phyloP scores from a whole-genome alignment of 2,888 invertebrate genomes.

The Agriopis marginaria region DNA sequence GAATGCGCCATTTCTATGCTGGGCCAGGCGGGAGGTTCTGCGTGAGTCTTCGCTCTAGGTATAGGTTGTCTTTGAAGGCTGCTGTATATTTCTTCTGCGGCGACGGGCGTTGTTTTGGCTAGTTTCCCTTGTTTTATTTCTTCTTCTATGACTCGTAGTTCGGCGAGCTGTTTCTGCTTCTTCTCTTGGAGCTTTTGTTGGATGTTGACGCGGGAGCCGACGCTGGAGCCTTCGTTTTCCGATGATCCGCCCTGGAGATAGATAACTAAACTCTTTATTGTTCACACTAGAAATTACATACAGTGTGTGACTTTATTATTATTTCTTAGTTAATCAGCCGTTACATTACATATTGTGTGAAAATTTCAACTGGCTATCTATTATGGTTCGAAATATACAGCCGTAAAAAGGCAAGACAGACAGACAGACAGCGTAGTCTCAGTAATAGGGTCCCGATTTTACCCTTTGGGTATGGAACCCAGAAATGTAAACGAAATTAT shows the following conservation, averaged over 20 bases:
- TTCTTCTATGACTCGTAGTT: constrained; percentile 91
- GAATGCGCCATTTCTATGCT: constrained; percentile 78
- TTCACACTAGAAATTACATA: no score
- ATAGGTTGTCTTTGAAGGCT: constrained; percentile 88
- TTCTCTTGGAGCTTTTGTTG: constrained; percentile 95
- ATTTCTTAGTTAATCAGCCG: no score
- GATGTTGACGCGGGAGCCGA: constrained; percentile 92
- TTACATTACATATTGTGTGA: no score
- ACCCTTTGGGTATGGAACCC: no score
- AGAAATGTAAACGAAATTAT: no score
- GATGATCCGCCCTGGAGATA: constrained; percentile 86
- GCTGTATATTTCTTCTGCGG: constrained; percentile 85
- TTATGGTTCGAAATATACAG: no score
- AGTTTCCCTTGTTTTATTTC: constrained; percentile 95
- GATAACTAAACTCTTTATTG: neutral
- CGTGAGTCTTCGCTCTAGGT: constrained; percentile 89
- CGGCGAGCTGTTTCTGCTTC: constrained; percentile 94
- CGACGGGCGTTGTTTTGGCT: constrained; percentile 83
- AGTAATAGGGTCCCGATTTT: no score
- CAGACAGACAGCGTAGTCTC: no score
- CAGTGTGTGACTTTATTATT: no score
- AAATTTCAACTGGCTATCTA: no score
- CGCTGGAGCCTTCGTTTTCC: constrained; percentile 91
- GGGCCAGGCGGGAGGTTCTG: constrained; percentile 84
- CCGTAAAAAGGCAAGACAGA: no score